Conservation (phyloP, 1,140 invertebrate species). For the Eubasilissa regina region DNA sequence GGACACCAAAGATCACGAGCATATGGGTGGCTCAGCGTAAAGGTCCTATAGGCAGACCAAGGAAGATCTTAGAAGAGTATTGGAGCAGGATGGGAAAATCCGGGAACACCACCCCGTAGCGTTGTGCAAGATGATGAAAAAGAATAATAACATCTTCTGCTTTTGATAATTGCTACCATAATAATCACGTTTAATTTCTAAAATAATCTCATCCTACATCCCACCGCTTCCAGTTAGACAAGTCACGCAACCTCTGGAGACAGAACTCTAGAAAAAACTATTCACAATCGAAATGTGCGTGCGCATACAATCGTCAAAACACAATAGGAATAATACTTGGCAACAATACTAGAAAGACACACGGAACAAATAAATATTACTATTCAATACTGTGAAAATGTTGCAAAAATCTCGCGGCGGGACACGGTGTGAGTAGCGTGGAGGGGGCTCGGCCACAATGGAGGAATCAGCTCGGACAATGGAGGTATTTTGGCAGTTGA, state of each 20-base stretch:
- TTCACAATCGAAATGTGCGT: constrained; percentile 57
- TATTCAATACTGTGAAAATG: constrained; percentile 59
- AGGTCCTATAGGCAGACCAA: too few relatives aligned
- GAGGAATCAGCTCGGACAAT: constrained; percentile 58
- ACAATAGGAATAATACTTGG: constrained; percentile 57
- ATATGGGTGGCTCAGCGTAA: too few relatives aligned
- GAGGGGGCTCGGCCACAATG: constrained; percentile 53
- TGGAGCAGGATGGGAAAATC: too few relatives aligned
- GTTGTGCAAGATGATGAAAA: too few relatives aligned
- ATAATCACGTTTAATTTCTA: too few relatives aligned
- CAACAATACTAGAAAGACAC: constrained; percentile 59
- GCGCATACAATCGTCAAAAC: constrained; percentile 56
- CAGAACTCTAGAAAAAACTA: constrained; percentile 50
- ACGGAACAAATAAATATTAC: constrained; percentile 61
- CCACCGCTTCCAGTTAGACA: background rate
- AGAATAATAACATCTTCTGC: too few relatives aligned
- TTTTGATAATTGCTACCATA: too few relatives aligned
- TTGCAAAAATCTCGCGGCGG: constrained; percentile 55
- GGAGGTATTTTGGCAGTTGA: constrained; percentile 56
- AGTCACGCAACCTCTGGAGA: constrained; percentile 40
- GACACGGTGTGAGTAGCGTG: constrained; percentile 32
- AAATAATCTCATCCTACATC: background rate
- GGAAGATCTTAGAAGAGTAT: too few relatives aligned
- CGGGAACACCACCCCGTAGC: too few relatives aligned
- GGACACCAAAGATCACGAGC: too few relatives aligned